These are phyloP conservation scores for Melolontha melolontha DNA, from an alignment of 2,888 invertebrate species.

Conservation along the genomic window DNA sequence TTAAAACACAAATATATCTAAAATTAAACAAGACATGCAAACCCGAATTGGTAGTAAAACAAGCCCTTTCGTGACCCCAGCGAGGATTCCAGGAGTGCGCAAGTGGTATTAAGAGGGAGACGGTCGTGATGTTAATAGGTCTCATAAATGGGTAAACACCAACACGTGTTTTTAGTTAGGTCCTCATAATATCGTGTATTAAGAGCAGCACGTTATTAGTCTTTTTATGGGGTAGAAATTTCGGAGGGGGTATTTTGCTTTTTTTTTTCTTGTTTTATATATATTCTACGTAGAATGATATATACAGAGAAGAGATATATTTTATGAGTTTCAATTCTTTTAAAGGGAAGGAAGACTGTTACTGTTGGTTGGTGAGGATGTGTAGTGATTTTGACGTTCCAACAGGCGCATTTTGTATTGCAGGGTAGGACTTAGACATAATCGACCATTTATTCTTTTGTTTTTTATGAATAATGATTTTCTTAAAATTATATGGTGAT, in stretches of 20 bases:
- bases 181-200: slow-evolving; percentile 42
- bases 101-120: slow-evolving; percentile 15
- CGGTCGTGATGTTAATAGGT: slow-evolving; percentile 17
- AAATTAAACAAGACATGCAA: slow-evolving; percentile 30
- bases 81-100: slow-evolving; percentile 28
- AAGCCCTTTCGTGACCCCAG: slow-evolving; percentile 34
- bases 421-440: neutral
- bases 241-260: slow-evolving; percentile 12
- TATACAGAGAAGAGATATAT: neutral
- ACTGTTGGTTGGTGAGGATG: neutral
- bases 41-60: slow-evolving; percentile 25
- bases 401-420: neutral
- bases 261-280: slow-evolving; percentile 1
- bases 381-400: neutral
- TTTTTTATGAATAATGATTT: too few relatives aligned
- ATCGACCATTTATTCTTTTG: too few relatives aligned
- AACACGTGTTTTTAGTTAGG: slow-evolving; percentile 45
- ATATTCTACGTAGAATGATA: slow-evolving; percentile 30
- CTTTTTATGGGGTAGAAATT: slow-evolving; percentile 17
- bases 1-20: slow-evolving; percentile 4
- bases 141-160: slow-evolving; percentile 27
- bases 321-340: slow-evolving; percentile 22
- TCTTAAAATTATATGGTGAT: too few relatives aligned
- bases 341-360: neutral
- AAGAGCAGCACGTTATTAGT: slow-evolving; percentile 19